Conservation (phyloP, 2,888 invertebrate genomes). For the Nysson spinosus region DNA sequence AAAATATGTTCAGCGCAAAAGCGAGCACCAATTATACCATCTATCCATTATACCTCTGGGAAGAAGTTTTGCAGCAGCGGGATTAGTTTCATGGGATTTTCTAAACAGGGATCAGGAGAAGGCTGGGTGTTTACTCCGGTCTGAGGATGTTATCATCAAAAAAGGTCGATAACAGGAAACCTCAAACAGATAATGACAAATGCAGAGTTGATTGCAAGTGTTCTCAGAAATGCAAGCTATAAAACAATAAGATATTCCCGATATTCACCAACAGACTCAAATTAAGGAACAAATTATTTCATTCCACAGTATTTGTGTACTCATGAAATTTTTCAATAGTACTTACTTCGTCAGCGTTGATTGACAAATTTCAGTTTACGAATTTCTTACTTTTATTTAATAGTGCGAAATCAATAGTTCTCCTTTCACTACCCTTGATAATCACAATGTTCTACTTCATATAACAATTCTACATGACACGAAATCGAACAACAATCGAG, state of each 20-base stretch:
- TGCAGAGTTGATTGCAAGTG: not conserved
- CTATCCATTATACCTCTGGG: slow-evolving; percentile 12
- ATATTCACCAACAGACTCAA: no score
- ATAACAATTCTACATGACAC: not conserved
- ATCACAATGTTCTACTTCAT: not conserved
- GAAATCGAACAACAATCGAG: slow-evolving; percentile 17
- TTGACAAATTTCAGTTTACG: slow-evolving; percentile 19
- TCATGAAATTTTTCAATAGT: slow-evolving; percentile 7
- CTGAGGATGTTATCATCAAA: not conserved
- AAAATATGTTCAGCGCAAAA: slow-evolving; percentile 21
- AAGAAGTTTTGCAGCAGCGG: not conserved
- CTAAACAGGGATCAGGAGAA: not conserved
- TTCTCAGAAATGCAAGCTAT: no score
- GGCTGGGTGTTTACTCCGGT: not conserved
- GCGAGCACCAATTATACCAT: slow-evolving; percentile 8
- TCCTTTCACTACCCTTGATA: no score
- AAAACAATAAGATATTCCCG: no score
- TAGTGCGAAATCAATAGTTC: no score
- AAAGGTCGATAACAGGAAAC: slow-evolving; percentile 20
- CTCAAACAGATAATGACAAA: slow-evolving; percentile 26
- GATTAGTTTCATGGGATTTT: slow-evolving; percentile 2
- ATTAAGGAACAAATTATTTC: no score
- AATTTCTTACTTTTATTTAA: not conserved
- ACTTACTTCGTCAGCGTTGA: slow-evolving; percentile 7
- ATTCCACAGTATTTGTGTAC: not conserved